Evolutionary conservation across 2,113 vertebrate species (phyloP).

Genomic region (Seriola quinqueradiata): DNA sequence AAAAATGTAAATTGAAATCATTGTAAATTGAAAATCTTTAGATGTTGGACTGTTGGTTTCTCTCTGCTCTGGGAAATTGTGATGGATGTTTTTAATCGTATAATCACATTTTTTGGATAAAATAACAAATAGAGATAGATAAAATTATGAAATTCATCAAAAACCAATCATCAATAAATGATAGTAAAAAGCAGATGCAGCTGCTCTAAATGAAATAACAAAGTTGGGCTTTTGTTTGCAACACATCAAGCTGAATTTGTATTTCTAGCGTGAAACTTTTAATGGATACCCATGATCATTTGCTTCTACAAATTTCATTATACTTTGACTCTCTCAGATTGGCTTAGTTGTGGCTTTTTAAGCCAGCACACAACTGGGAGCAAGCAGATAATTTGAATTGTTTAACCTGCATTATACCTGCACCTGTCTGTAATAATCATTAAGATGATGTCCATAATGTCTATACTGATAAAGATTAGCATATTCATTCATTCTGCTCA

Average conservation of each 20-base stretch:
- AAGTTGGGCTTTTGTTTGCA: not conserved
- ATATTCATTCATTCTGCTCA: constrained; percentile 33
- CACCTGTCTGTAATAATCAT: constrained; percentile 7
- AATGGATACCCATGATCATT: not conserved
- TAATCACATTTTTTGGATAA: not conserved
- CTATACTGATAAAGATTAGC: constrained; percentile 24
- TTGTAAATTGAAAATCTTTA: too few species aligned
- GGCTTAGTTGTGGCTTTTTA: not conserved
- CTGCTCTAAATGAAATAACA: too few species aligned
- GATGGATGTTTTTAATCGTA: not conserved
- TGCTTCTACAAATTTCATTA: not conserved
- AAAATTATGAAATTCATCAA: not conserved
- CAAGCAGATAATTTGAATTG: not conserved
- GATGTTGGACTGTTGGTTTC: too few species aligned
- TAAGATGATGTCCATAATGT: constrained; percentile 1
- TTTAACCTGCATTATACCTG: constrained; percentile 15
- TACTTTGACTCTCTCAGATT: not conserved
- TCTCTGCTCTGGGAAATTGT: not conserved
- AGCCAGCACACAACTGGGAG: not conserved
- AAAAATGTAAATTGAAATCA: too few species aligned
- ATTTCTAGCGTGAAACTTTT: not conserved
- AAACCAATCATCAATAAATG: not conserved
- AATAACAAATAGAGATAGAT: too few species aligned
- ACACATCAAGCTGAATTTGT: not conserved
- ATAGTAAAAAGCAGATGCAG: not conserved